Percentiles rank a stretch among this genome's conserved stretches.
These are phyloP conservation scores for Drosophila bocki DNA, from an alignment of 1,140 invertebrate genomes.

Conservation along the genomic window DNA sequence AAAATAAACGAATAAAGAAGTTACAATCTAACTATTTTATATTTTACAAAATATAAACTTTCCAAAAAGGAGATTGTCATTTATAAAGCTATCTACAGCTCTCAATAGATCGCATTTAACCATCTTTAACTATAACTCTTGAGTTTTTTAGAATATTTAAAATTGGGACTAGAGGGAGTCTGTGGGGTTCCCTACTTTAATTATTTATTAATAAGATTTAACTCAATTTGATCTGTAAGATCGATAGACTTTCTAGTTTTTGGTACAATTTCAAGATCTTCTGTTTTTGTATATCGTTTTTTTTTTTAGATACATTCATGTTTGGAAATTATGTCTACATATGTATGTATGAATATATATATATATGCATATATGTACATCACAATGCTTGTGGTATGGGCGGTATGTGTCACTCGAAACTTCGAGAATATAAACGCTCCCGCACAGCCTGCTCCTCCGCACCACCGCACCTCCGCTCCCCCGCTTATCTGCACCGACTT, in stretches of 20 bases:
- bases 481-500: not conserved
- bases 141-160: not conserved
- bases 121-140: not conserved
- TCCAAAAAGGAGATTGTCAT: not conserved
- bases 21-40: not conserved
- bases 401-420: conserved; percentile 43
- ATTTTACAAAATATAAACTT: not conserved
- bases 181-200: not conserved
- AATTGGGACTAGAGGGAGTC: not conserved
- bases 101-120: not conserved
- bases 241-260: not conserved
- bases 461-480: not conserved
- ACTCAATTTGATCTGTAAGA: not conserved
- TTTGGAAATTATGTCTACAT: not conserved
- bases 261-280: not conserved
- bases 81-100: not conserved
- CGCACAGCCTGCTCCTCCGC: not conserved
- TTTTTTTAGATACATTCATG: not conserved
- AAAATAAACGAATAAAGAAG: too few species aligned
- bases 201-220: not conserved
- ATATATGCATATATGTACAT: conserved; percentile 19
- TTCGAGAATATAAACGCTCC: conserved; percentile 29
- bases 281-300: not conserved
- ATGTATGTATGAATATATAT: conserved; percentile 9
- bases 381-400: conserved; percentile 19